Evolutionary conservation across 1,140 invertebrate species (phyloP).

Genomic region (Panulirus ornatus): DNA sequence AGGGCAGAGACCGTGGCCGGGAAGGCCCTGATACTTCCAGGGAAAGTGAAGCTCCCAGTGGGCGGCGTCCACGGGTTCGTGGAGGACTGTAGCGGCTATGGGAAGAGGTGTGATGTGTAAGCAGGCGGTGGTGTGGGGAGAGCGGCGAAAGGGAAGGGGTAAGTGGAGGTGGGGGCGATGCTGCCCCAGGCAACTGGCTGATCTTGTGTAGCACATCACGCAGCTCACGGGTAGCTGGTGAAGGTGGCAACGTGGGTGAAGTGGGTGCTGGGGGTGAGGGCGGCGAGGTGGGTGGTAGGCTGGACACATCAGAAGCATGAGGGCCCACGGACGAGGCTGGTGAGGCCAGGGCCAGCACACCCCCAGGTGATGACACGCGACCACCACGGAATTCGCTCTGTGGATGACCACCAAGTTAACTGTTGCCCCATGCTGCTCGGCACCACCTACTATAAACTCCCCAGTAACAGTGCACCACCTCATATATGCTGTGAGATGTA

Average conservation of each 20-base stretch:
- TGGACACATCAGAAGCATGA: conserved; percentile 62
- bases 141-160: background rate
- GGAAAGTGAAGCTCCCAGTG: conserved; percentile 53
- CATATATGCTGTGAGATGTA: no score
- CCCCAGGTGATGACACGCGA: conserved; percentile 50
- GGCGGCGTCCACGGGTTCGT: conserved; percentile 7
- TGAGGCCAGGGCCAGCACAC: conserved; percentile 49
- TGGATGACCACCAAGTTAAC: background rate
- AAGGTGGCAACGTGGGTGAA: conserved; percentile 57
- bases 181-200: conserved; percentile 58
- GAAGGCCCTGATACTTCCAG: conserved; percentile 42
- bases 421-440: background rate
- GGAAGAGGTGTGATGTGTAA: background rate
- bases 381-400: conserved; percentile 40
- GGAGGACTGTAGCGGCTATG: conserved; percentile 12
- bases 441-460: no score
- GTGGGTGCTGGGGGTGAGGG: conserved; percentile 67
- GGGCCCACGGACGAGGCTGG: conserved; percentile 63
- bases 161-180: conserved; percentile 23
- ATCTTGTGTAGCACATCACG: conserved; percentile 64
- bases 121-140: conserved; percentile 10
- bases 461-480: no score
- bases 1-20: conserved; percentile 54
- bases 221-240: conserved; percentile 47
- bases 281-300: conserved; percentile 60